Percentiles rank a stretch among this genome's conserved stretches.
phyloP scores from a whole-genome alignment of 1,140 invertebrate species.

The Euwallacea fornicatus region DNA sequence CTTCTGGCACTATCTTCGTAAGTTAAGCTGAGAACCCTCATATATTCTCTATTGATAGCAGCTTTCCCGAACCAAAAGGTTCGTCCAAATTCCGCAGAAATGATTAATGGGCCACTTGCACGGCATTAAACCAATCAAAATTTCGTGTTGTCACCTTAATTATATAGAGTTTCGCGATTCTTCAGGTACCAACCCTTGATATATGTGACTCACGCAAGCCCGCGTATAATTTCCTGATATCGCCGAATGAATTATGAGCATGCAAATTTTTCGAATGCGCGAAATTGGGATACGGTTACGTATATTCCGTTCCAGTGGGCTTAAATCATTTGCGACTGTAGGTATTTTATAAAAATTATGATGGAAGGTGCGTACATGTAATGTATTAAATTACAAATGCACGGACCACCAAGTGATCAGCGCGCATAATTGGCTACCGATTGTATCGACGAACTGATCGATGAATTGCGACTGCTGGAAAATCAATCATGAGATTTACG shows the following conservation, averaged over 20 bases:
- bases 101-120: slow-evolving; percentile 35
- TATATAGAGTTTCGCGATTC: slow-evolving; percentile 37
- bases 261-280: slow-evolving; percentile 43
- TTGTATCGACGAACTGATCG: not conserved
- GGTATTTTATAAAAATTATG: not conserved
- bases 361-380: not conserved
- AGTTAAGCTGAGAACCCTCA: too few species aligned
- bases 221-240: slow-evolving; percentile 40
- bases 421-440: not conserved
- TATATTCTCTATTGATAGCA: not conserved
- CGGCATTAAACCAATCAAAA: slow-evolving; percentile 37
- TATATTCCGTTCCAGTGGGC: not conserved
- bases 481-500: not conserved
- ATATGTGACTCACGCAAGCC: slow-evolving; percentile 40
- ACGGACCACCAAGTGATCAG: not conserved
- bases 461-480: not conserved
- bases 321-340: not conserved
- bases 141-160: slow-evolving; percentile 39
- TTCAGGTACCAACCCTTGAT: slow-evolving; percentile 34
- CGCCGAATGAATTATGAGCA: slow-evolving; percentile 34
- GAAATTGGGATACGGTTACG: slow-evolving; percentile 35
- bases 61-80: not conserved
- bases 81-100: slow-evolving; percentile 27
- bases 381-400: slow-evolving; percentile 1
- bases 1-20: too few species aligned